Conservation (phyloP, 1,140 invertebrate species). For the Lasaia peninsularis region DNA sequence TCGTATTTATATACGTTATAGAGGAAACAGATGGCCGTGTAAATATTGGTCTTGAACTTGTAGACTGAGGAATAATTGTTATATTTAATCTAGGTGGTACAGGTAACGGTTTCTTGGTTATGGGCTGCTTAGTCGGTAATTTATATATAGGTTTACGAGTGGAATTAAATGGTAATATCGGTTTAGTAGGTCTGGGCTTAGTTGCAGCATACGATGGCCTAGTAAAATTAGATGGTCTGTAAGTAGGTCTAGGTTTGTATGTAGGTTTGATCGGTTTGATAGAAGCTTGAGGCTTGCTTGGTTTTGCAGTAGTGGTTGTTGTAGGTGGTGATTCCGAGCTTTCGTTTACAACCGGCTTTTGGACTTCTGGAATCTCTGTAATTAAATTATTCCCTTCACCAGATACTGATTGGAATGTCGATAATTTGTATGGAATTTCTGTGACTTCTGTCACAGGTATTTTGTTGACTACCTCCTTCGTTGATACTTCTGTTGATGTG, state of each 20-base stretch:
- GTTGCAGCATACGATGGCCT: slow-evolving; percentile 44
- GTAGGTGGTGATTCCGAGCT: slow-evolving; percentile 26
- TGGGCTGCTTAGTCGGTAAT: slow-evolving; percentile 54
- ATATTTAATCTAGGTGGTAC: slow-evolving; percentile 74
- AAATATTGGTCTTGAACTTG: slow-evolving; percentile 55
- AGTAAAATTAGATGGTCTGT: slow-evolving; percentile 52
- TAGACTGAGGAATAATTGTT: slow-evolving; percentile 76
- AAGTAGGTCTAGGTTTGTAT: slow-evolving; percentile 53
- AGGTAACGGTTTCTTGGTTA: slow-evolving; percentile 60
- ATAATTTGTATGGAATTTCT: slow-evolving; percentile 67
- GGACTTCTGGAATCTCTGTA: slow-evolving; percentile 41
- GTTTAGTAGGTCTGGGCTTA: slow-evolving; percentile 64
- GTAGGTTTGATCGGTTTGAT: slow-evolving; percentile 49
- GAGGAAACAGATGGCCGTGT: slow-evolving; percentile 55
- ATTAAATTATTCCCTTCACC: slow-evolving; percentile 35
- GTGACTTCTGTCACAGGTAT: slow-evolving; percentile 37
- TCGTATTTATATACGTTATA: slow-evolving; percentile 72
- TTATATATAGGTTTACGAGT: slow-evolving; percentile 57
- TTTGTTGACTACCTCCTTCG: slow-evolving; percentile 38
- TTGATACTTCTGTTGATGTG: slow-evolving; percentile 21
- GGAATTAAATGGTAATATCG: slow-evolving; percentile 43
- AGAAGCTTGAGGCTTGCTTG: slow-evolving; percentile 31
- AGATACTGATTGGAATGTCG: slow-evolving; percentile 77
- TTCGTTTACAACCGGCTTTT: slow-evolving; percentile 24
- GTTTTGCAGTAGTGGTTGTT: slow-evolving; percentile 20